Base-by-base conservation (phyloP, 2,888 invertebrate genomes). In the Eutolmus rufibarbis region DNA sequence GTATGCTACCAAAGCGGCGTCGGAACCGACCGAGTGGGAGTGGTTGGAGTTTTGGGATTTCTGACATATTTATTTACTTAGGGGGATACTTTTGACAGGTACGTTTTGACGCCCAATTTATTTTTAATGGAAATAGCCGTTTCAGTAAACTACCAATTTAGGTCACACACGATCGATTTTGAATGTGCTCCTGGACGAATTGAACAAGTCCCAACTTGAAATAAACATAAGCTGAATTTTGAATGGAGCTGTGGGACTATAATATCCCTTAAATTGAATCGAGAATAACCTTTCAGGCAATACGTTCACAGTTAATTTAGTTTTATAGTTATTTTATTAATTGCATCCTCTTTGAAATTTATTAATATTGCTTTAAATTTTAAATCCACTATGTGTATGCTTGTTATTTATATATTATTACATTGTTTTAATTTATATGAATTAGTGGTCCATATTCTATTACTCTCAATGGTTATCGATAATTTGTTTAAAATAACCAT, bases 21-120 rank as follows among this genome's bases (percentile, higher is more conserved):
- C 40, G 9, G 19, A 9, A 23, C n/a, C 12, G 23, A 16, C 23
- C 23, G 46, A 34, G 23, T 9, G 28, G 28, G 23, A 66, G 19
- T 23, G 23, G 66, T 66, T 5, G 2, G 66, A 66, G 28, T 66
- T 66, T 66, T 43, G 40, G 23, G 12, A 78, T 40, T 40, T 78
- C 23, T 40, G 43, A 78, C 43, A 78, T 78, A 78, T 78, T 78
- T 78, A 78, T 78, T 78, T 78, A 40, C 43, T 40, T 43, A 19
- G 78, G 77, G 23, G 43, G 40, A 43, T 78, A 43, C 43, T 78
- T 43, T 37, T 78, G 40, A 43, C 40, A 78, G 23, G 78, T 23
- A 43, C 37, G 28, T 78, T 37, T 43, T 78, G 78, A 40, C 19
- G 78, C 78, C 40, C 43, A 78, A 78, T 78, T 78, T 78, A 43